Percentiles rank a stretch among this genome's conserved stretches.
Evolutionary conservation across 2,888 invertebrate genomes (phyloP).

Genomic region (Dromius quadrimaculatus): DNA sequence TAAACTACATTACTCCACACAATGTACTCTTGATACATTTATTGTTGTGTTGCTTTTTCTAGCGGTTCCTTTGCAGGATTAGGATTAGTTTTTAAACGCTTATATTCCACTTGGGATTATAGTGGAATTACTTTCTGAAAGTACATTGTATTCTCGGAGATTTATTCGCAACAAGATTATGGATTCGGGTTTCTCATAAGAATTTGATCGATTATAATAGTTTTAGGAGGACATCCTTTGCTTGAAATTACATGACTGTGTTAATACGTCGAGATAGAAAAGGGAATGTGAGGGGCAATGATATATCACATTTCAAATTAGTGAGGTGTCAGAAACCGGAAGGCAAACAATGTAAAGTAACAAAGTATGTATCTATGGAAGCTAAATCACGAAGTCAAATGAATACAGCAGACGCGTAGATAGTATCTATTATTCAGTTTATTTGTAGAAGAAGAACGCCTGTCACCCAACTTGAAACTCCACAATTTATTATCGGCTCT

Average conservation of each 20-base stretch:
- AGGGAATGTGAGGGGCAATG: not conserved
- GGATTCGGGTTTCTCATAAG: conserved; percentile 3
- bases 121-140: not conserved
- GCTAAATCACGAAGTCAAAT: conserved; percentile 35
- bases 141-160: not conserved
- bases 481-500: conserved; percentile 43
- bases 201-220: no score
- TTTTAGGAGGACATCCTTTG: no score
- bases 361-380: conserved; percentile 7
- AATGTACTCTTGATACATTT: conserved; percentile 8
- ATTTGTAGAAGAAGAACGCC: conserved; percentile 34
- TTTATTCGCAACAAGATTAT: not conserved
- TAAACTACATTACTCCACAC: no score
- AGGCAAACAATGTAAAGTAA: conserved; percentile 12
- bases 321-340: not conserved
- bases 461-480: conserved; percentile 23
- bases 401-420: conserved; percentile 37
- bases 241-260: not conserved
- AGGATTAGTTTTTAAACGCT: conserved; percentile 9
- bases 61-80: conserved; percentile 18
- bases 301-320: conserved; percentile 13
- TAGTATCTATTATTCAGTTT: conserved; percentile 41
- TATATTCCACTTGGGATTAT: conserved; percentile 32
- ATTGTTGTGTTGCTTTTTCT: conserved; percentile 11
- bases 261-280: no score